Evolutionary conservation across 2,888 invertebrate species (phyloP), one percentile per base, ranked within the genome.

Genomic region (Sinopyrophorus schimmeli): DNA sequence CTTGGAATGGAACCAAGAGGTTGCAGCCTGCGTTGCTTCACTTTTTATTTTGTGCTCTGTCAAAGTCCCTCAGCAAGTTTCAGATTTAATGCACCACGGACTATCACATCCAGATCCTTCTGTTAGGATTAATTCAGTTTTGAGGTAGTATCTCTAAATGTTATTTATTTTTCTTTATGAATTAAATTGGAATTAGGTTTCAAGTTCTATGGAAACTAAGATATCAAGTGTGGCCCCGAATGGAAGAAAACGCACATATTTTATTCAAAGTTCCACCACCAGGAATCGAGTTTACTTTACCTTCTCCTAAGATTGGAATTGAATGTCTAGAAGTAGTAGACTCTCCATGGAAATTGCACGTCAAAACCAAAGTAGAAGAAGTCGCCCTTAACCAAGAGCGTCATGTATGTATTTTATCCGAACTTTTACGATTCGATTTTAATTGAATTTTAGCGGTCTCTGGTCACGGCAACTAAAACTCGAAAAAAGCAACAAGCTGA

Each of bases 401-500:
- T 74, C 92, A 93, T 75, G 92, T 92, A 77, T 18, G 37, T 31
- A 15, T 30, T 11, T 3, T 7, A 7, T 11, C 12, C 17, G 10
- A 24, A 24, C 9, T 27, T 27, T 1, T 1, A 17, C 28, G n/a
- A 20, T 21, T n/a, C n/a, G n/a, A n/a, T n/a, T n/a, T n/a, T n/a
- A n/a, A n/a, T n/a, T n/a, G n/a, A n/a, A 10, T 16, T 53, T 68
- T 69, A 11, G 91, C 82, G 92, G 55, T 92, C 96, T 3, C 75
- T 97, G 63, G 98, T 99, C 31, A 98, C 99, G 15, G 98, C 99
- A 5, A 98, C 98, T 0, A 96, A 98, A 72, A 99, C 98, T 0
- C 82, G 99, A 11, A 93, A 99, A 70, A 99, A 99, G 71, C 98
- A 99, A 71, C 97, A 99, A 74, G 97, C 98, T 11, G 99, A 99